Evolutionary conservation across 2,797 vertebrate species (phyloP), one percentile per base, ranked within the genome.

Genomic region (Sternarchorhynchus goeldii): DNA sequence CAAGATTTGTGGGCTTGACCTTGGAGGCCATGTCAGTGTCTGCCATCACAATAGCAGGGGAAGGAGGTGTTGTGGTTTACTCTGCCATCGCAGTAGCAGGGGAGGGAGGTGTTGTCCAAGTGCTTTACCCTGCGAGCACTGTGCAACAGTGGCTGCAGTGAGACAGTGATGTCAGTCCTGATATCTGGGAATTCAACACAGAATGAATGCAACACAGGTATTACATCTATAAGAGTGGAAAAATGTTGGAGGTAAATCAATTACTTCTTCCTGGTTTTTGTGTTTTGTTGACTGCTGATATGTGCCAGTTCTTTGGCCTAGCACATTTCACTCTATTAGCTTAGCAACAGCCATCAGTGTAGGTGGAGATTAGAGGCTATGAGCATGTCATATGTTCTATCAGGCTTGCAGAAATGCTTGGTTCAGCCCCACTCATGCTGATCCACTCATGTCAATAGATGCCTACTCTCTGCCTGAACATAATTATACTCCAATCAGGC

Each of bases 401-500:
- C 18, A 34, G 45, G 16, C 75, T 36, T n/a, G 8, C 18, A 25
- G 36, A 63, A 57, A 75, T 70, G 64, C 39, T 32, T 70, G 29
- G 70, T 65, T 71, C 50, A 80, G 10, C 18, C 1, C 2, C 64
- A 78, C 58, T 69, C 56, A 71, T 32, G 39, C 69, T 71, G 68
- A 71, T 57, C 68, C 2, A n/a, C 55, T 57, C 50, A 5, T 69
- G 68, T 76, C 68, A 45, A 65, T 65, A 76, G 57, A 62, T 64
- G 73, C 60, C 73, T 81, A 60, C 36, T 77, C 50, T 75, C 31
- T 39, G 71, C 66, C 58, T 32, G 34, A 34, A 74, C 36, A 25
- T 63, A 71, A 65, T 78, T 67, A 41, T 69, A 45, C 66, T 55
- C 71, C 59, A 75, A 69, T 78, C 66, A 75, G 76, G 36, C 71